Evolutionary conservation across 1,140 invertebrate genomes (phyloP).

Genomic region (Argopecten irradians): DNA sequence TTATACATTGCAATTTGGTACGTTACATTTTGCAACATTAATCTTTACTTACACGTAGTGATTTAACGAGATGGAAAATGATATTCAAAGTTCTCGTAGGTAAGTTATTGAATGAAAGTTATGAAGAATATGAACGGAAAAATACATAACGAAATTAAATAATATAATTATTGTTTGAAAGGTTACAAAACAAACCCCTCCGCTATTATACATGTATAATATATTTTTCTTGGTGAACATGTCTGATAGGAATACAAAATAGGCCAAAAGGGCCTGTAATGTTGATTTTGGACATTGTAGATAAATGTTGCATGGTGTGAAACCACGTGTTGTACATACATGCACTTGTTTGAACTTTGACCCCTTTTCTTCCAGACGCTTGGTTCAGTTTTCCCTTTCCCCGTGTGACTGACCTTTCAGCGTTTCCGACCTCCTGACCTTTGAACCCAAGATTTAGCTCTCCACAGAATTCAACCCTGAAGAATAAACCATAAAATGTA

Average conservation of each 20-base stretch:
- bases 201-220: no score
- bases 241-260: not conserved
- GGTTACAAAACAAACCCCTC: no score
- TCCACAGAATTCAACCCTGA: not conserved
- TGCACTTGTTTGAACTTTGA: constrained; percentile 13
- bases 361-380: constrained; percentile 8
- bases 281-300: not conserved
- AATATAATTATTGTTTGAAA: no score
- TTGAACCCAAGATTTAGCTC: not conserved
- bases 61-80: no score
- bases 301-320: not conserved
- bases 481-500: not conserved
- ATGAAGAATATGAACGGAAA: no score
- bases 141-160: no score
- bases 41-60: no score
- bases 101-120: no score
- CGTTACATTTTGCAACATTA: no score
- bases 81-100: no score
- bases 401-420: constrained; percentile 13
- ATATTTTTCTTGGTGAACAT: no score
- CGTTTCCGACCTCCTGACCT: not conserved
- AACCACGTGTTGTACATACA: constrained; percentile 15
- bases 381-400: constrained; percentile 14
- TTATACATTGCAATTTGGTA: no score
- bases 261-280: not conserved